These are phyloP conservation scores for Ophthalmolycus amberensis DNA, from an alignment of 2,113 vertebrate species.

Conservation along the genomic window DNA sequence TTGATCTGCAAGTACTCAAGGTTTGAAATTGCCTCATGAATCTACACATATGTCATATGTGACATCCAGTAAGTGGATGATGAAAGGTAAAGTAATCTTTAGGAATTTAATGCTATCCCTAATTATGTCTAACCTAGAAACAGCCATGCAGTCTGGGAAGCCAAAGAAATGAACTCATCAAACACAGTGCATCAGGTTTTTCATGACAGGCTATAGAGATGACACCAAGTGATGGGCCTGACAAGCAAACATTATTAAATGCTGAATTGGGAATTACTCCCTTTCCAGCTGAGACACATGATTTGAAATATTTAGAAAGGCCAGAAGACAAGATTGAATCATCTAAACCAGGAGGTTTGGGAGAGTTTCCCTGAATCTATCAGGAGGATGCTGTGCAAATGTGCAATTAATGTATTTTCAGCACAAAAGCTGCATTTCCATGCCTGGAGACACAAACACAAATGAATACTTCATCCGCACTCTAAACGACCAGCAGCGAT, in stretches of 20 bases:
- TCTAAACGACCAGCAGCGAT: background rate
- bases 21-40: slow-evolving; percentile 20
- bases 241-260: slow-evolving; percentile 40
- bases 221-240: slow-evolving; percentile 30
- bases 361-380: slow-evolving; percentile 17
- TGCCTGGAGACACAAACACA: slow-evolving; percentile 10
- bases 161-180: slow-evolving; percentile 27
- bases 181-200: slow-evolving; percentile 16
- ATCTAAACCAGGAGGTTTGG: slow-evolving; percentile 20
- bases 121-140: slow-evolving; percentile 28
- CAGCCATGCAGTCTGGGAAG: background rate
- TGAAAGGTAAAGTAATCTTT: slow-evolving; percentile 26
- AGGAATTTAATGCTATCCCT: background rate
- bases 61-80: slow-evolving; percentile 22
- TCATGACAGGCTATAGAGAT: slow-evolving; percentile 19
- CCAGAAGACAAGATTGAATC: slow-evolving; percentile 38
- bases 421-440: slow-evolving; percentile 19
- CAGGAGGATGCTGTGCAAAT: background rate
- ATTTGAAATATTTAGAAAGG: slow-evolving; percentile 34
- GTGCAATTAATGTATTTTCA: slow-evolving; percentile 42
- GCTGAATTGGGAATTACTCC: slow-evolving; percentile 15
- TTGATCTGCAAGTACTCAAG: slow-evolving; percentile 8
- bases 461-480: background rate
- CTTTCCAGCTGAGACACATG: slow-evolving; percentile 2
- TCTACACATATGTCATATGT: slow-evolving; percentile 23